phyloP scores from a whole-genome alignment of 2,113 vertebrate species.

The Mustelus asterias region DNA sequence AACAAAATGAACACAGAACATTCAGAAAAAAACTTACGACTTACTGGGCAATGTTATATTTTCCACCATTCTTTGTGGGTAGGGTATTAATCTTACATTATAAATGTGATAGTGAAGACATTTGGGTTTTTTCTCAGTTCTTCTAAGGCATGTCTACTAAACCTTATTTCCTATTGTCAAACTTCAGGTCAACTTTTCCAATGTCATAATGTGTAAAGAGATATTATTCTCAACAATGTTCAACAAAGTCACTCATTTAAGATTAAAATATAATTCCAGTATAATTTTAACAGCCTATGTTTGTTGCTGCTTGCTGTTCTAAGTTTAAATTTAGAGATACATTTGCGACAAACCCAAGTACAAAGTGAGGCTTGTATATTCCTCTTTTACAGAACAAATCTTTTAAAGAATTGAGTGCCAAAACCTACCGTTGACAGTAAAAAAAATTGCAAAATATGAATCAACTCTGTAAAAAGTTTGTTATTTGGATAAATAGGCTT shows the following conservation, averaged over 20 bases:
- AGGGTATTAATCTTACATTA: background rate
- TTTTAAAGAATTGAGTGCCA: background rate
- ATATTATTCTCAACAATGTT: background rate
- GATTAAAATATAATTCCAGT: background rate
- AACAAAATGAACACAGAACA: background rate
- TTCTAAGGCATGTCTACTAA: background rate
- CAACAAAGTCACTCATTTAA: background rate
- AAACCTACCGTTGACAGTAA: background rate
- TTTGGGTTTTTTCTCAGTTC: background rate
- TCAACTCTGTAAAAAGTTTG: background rate
- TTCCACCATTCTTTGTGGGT: background rate
- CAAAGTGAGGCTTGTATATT: background rate
- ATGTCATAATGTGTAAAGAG: background rate
- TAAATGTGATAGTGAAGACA: background rate
- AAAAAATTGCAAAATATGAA: background rate
- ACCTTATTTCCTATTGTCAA: background rate
- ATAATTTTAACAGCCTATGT: background rate
- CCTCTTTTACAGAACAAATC: background rate
- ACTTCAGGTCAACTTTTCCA: background rate
- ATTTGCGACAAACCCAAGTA: background rate
- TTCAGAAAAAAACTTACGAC: background rate
- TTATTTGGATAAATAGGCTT: background rate
- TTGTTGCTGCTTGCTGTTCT: background rate
- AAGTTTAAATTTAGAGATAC: background rate
- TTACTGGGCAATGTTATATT: background rate